Evolutionary conservation across 2,797 vertebrate species (phyloP), one percentile per base, ranked within the genome.

Genomic region (Thalassophryne amazonica): DNA sequence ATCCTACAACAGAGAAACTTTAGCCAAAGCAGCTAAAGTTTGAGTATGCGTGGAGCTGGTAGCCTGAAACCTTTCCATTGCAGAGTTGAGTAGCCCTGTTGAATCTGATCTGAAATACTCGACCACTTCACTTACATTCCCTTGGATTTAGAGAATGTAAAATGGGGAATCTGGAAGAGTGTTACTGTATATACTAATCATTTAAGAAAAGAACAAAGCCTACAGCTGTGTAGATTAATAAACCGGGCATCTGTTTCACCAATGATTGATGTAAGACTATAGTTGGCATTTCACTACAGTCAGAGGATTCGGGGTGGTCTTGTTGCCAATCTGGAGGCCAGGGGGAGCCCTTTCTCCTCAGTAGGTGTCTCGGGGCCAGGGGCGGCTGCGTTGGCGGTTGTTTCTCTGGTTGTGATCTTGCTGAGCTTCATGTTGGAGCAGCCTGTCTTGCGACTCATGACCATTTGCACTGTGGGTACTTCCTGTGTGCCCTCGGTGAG

Each of bases 301-400:
- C 4, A 20, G 51, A 14, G 59, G 60, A 60, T 48, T 60, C 2
- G 11, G 29, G 50, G 38, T 15, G 30, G 35, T 18, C 31, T 33
- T 0, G 18, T 12, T 50, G 55, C 33, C 17, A 19, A 35, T 54
- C 31, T 48, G 64, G 62, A 63, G 51, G 56, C 28, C 3, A 10
- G 46, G 18, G 24, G 36, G 39, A 8, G 38, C 5, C 34, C 13
- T 16, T 5, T 57, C 35, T 50, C 41, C 31, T 94, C 92, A 96
- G 86, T 96, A 95, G 86, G 91, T 97, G 86, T 97, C 94, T 83
- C 94, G 91, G 51, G 95, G 93, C 95, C 95, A 97, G 55, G 94
- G 93, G 56, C 94, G 90, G 74, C 91, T 93, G 75, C 93, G 93
- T 76, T 94, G 95, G 76, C 93, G 93, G 91, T 92, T 93, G 92